Evolutionary conservation across 2,888 invertebrate genomes (phyloP).

Genomic region (Harpagoxenus sublaevis): DNA sequence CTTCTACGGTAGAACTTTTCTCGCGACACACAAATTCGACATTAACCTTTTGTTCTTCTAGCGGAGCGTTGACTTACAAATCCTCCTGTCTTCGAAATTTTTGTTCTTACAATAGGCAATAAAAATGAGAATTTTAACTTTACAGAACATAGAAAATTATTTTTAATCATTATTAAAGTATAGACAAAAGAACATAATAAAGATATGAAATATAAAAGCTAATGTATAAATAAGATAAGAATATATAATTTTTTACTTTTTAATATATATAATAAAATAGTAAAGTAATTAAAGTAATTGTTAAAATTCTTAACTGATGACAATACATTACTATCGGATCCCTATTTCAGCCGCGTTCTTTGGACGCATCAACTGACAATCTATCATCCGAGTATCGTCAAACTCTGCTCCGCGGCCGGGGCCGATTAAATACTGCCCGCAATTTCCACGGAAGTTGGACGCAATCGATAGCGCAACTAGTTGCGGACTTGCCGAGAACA

Average conservation of each 20-base stretch:
- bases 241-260: conserved; percentile 45
- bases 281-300: background rate
- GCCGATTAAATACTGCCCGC: conserved; percentile 40
- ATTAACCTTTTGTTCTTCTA: background rate
- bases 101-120: background rate
- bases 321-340: background rate
- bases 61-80: background rate
- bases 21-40: background rate
- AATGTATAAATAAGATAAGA: background rate
- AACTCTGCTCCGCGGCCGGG: conserved; percentile 24
- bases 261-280: conserved; percentile 61
- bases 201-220: background rate
- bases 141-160: background rate
- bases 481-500: conserved; percentile 41
- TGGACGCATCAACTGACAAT: background rate
- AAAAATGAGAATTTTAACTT: background rate
- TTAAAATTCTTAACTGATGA: background rate
- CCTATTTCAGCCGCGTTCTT: conserved; percentile 33
- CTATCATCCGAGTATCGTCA: conserved; percentile 36
- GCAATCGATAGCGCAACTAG: conserved; percentile 52
- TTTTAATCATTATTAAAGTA: background rate
- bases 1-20: background rate
- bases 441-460: conserved; percentile 49
- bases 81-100: background rate
- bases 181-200: background rate